Base-by-base conservation (phyloP, 2,113 vertebrate genomes). In the Eira barbara region DNA sequence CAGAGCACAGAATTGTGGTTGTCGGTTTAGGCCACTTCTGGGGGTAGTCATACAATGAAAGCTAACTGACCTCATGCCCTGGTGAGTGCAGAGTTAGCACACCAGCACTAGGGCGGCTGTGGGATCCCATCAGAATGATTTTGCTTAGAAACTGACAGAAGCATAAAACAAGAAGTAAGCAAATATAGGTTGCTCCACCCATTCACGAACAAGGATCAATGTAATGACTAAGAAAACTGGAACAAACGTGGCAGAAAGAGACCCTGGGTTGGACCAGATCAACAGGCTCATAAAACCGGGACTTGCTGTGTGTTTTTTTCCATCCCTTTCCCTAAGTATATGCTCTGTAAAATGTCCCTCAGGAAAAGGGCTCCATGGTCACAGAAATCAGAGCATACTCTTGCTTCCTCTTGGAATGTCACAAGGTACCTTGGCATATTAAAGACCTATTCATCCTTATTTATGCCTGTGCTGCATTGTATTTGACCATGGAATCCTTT, bases 381-480 rank as follows among this genome's bases (percentile, higher is more conserved):
- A 95, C 10, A 42, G 34, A 94, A 87, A 65, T 86, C 73, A 81
- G 13, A 39, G 31, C 49, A 65, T 74, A 55, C 31, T 82, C 80
- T 83, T 88, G 80, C 88, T 31, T 45, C 84, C 45, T 86, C 86
- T 94, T 93, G 63, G 57, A 86, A 82, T 89, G 91, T 93, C n/a
- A 82, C 63, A 94, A 49, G 14, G 82, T 85, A 49, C 45, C 39
- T 47, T 76, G 31, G 13, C 31, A 84, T 84, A 65, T 47, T 83
- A 67, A 95, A 95, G 29, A 85, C 45, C 52, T 59, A 12, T 84
- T 91, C 39, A 7, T 79, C 74, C 85, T 52, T 80, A 94, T 84
- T 92, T 94, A 95, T 74, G 74, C 49, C 89, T 80, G 45, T 45
- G 76, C 49, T 93, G 85, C 92, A 92, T 81, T 81, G 36, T 69